Percentiles rank a stretch among this genome's conserved stretches.
phyloP scores from a whole-genome alignment of 1,140 invertebrate species.

The Sesamia nonagrioides region DNA sequence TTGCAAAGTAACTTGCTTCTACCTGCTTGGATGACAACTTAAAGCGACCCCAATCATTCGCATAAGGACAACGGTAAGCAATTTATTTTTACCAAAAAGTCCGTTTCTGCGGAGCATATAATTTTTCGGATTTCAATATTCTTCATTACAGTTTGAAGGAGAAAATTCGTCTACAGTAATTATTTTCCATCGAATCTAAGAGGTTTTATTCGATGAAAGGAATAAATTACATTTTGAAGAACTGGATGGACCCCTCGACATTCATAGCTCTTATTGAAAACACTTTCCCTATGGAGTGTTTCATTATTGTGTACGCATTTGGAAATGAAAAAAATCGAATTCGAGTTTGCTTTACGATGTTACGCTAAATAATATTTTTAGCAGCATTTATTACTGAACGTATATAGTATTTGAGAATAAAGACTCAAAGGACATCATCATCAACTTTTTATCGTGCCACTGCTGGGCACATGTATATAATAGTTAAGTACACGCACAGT shows the following conservation, averaged over 20 bases:
- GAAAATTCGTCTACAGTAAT: constrained; percentile 42
- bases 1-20: constrained; percentile 37
- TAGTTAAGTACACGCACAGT: too few relatives aligned
- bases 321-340: constrained; percentile 25
- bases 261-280: constrained; percentile 50
- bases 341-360: background rate
- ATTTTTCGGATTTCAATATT: constrained; percentile 42
- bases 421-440: too few relatives aligned
- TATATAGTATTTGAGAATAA: too few relatives aligned
- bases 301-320: constrained; percentile 12
- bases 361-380: background rate
- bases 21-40: background rate
- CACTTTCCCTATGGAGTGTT: constrained; percentile 45
- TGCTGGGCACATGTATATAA: too few relatives aligned
- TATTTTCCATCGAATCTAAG: constrained; percentile 47
- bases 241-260: constrained; percentile 37
- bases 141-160: constrained; percentile 30
- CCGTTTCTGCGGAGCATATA: constrained; percentile 16
- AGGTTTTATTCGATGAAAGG: constrained; percentile 52
- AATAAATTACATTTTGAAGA: constrained; percentile 58
- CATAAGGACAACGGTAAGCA: constrained; percentile 35
- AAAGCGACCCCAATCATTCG: constrained; percentile 26
- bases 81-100: constrained; percentile 34
- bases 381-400: background rate
- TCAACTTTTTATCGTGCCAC: too few relatives aligned